phyloP scores from a whole-genome alignment of 2,797 vertebrate genomes.

The Alca torda region DNA sequence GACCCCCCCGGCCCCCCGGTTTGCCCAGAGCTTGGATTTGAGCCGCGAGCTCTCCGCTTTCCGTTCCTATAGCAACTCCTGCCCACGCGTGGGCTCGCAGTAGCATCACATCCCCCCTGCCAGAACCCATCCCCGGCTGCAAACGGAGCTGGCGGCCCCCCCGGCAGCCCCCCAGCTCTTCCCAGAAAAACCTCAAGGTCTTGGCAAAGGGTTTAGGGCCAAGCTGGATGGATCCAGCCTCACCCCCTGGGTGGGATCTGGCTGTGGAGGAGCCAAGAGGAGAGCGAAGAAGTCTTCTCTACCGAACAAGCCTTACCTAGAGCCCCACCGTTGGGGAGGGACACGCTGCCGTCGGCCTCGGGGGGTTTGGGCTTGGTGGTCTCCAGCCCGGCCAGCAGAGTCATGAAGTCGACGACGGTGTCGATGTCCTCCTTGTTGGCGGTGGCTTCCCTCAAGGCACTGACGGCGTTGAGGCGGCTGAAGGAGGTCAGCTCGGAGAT shows the following conservation, averaged over 20 bases:
- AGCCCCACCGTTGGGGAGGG: neutral
- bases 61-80: slow-evolving; percentile 57
- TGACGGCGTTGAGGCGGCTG: slow-evolving; percentile 86
- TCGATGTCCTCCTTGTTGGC: slow-evolving; percentile 81
- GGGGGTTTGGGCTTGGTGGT: slow-evolving; percentile 78
- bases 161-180: neutral
- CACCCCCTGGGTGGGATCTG: neutral
- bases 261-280: neutral
- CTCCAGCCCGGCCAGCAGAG: slow-evolving; percentile 88
- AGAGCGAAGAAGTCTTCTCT: neutral
- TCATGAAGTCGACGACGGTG: slow-evolving; percentile 96
- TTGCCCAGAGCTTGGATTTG: slow-evolving; percentile 6
- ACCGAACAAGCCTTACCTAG: slow-evolving; percentile 20
- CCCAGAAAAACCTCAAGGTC: neutral
- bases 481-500: slow-evolving; percentile 90
- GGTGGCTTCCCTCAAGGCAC: slow-evolving; percentile 78
- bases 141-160: neutral
- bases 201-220: neutral
- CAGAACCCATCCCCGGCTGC: neutral
- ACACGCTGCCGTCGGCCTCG: neutral
- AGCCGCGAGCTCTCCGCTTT: neutral
- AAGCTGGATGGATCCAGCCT: neutral
- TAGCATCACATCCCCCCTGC: neutral
- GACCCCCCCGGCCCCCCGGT: neutral
- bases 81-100: neutral